These are phyloP conservation scores for Semotilus atromaculatus DNA, from an alignment of 2,797 vertebrate species.

Conservation along the genomic window DNA sequence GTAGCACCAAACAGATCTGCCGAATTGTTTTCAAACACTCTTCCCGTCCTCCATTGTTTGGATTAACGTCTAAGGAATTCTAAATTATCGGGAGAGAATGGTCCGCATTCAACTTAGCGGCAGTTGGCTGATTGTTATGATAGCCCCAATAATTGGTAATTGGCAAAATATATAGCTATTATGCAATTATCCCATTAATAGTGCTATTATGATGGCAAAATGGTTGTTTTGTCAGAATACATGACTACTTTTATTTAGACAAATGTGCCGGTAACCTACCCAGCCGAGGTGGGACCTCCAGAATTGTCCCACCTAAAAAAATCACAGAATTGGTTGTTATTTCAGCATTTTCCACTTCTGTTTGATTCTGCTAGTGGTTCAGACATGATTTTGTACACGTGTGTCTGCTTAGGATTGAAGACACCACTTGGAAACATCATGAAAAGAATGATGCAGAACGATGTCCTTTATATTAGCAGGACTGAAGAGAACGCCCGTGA, in stretches of 20 bases:
- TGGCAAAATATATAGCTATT: background rate
- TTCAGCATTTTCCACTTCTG: background rate
- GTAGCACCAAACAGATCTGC: background rate
- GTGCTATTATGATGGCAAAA: background rate
- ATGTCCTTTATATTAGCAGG: conserved; percentile 13
- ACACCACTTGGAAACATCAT: background rate
- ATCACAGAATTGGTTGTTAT: background rate
- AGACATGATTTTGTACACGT: background rate
- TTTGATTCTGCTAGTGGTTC: conserved; percentile 19
- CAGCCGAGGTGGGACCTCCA: background rate
- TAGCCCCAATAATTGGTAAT: background rate
- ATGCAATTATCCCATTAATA: no score
- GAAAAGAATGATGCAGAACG: background rate
- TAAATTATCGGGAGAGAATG: background rate
- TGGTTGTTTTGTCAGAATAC: background rate
- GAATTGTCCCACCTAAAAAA: background rate
- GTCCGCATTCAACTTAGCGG: background rate
- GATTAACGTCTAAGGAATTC: background rate
- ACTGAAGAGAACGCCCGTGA: background rate
- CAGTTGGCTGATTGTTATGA: background rate
- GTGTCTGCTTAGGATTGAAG: background rate
- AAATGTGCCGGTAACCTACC: background rate
- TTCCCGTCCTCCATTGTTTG: background rate
- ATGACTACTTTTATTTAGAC: background rate
- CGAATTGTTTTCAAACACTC: background rate